Evolutionary conservation across 2,888 invertebrate genomes (phyloP), one percentile per base, ranked within the genome.

Genomic region (Netelia virgata): DNA sequence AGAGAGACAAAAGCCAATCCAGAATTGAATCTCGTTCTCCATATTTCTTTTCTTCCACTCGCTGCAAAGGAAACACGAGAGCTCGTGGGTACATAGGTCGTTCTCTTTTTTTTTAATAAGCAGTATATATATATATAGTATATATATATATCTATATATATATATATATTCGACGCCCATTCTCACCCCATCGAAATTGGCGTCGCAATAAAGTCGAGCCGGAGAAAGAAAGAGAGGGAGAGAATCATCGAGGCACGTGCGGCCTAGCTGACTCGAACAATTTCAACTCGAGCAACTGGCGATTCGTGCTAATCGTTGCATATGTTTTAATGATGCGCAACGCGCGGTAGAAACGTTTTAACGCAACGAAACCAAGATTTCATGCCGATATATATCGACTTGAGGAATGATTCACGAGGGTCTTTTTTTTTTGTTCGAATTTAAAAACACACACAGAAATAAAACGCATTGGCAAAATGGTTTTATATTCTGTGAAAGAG

Each of bases 221-320:
- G 16, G 18, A 57, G 18, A 55, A 18, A 6, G 18, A 57, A 9
- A 18, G 16, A 57, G 18, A 47, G 20, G 28, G 53, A 57, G 57
- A 41, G 50, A 55, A 28, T 50, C 68, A 10, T 20, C 14, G 18
- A 76, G 57, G 47, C 76, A 82, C 75, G 82, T 66, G 70, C 47
- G 76, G 70, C 20, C 64, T 82, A 43, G 76, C 75, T 76, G 76
- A 82, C 28, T 59, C 63, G n/a, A 55, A 69, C 36, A 57, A 28
- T 76, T 76, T 82, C 43, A 55, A 16, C 59, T n/a, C 59, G 11
- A 59, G 14, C 41, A 11, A 70, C n/a, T 23, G 28, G 11, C 68
- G 68, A 43, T 41, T 36, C 18, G 55, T 57, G 53, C 14, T 63
- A 55, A 68, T 61, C 61, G 69, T 41, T 61, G 61, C 69, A 61